Evolutionary conservation across 2,113 vertebrate species (phyloP), one percentile per base, ranked within the genome.

Genomic region (cattle (Bos taurus)): DNA sequence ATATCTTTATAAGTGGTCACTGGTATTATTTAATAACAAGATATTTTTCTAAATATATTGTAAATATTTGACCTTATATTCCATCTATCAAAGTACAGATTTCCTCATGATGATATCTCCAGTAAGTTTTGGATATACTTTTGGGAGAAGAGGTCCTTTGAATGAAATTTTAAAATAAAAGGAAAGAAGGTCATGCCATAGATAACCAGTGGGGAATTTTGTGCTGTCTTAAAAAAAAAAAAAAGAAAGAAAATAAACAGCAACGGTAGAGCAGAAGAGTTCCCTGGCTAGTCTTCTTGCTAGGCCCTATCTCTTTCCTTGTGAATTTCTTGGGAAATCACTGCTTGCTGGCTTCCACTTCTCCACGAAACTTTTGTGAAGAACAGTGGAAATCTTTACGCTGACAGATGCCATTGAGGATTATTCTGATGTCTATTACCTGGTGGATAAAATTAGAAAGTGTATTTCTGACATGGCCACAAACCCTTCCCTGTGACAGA

Each of bases 391-490:
- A 97, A 97, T 85, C 81, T 97, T 93, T 48, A 59, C 80, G 12
- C 16, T 90, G 93, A 96, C 90, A 95, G 83, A 82, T 96, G 95
- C 83, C 90, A 92, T 3, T 81, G 26, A 7, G 8, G 36, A 96
- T 98, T 95, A 95, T 97, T 78, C 84, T 86, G 89, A 91, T 96
- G 88, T 52, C 92, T 85, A 74, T 90, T 92, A 90, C 88, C 93
- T 92, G n/a, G 78, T 96, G 96, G 98, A 84, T 95, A 94, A 97
- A 94, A 93, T 57, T 33, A 50, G 91, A 77, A 89, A 91, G 56
- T 96, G 97, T 71, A 60, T 96, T 94, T 96, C 21, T 93, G 92
- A 94, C 62, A 59, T 59, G 60, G 56, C 43, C 43, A 52, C 56
- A 33, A 46, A 59, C 33, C 85, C 43, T 94, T 78, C 77, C 21